Evolutionary conservation across 2,113 vertebrate genomes (phyloP).

Genomic region (Marmota flaviventris): DNA sequence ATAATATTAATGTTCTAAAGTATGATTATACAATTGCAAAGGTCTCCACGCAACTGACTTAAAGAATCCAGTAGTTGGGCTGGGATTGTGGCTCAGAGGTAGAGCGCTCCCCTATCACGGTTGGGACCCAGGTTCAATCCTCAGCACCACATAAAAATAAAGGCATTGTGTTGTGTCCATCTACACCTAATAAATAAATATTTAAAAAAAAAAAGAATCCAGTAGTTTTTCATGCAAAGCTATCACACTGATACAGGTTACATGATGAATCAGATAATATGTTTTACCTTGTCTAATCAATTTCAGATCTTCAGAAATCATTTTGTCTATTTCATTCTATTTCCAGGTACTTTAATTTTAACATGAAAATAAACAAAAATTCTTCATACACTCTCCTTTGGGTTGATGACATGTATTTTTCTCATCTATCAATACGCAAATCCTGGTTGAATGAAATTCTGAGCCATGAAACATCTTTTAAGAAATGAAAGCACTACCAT

Average conservation of each 20-base stretch:
- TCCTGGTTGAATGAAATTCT: neutral
- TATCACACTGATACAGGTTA: neutral
- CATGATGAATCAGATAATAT: neutral
- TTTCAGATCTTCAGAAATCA: neutral
- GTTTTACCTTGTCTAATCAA: neutral
- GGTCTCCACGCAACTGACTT: too few relatives aligned
- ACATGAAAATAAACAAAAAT: neutral
- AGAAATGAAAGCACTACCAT: neutral
- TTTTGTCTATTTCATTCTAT: neutral
- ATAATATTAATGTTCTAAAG: neutral
- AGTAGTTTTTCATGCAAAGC: neutral
- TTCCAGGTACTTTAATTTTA: neutral
- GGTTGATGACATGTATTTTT: neutral
- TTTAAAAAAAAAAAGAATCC: neutral
- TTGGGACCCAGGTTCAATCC: too few relatives aligned
- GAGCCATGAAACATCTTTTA: neutral
- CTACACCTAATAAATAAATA: too few relatives aligned
- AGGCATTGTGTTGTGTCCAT: too few relatives aligned
- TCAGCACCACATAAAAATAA: too few relatives aligned
- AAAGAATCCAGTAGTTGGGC: neutral
- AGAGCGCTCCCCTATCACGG: too few relatives aligned
- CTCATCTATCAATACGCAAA: neutral
- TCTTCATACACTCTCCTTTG: neutral
- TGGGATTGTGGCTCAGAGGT: too few relatives aligned
- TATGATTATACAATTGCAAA: neutral